Evolutionary conservation across 2,113 vertebrate genomes (phyloP).

Genomic region (Eleginops maclovinus): DNA sequence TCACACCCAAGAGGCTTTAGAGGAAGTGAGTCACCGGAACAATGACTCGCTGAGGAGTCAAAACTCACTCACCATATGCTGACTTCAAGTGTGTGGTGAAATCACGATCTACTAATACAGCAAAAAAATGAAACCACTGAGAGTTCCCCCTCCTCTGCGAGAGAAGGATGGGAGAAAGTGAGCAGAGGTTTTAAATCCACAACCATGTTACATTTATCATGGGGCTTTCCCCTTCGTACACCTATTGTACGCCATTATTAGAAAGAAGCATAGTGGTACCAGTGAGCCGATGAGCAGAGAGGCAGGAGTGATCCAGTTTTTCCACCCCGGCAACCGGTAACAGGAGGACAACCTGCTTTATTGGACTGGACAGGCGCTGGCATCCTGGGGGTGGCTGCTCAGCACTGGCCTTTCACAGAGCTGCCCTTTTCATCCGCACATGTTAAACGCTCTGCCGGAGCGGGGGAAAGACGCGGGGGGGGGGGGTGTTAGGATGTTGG

Average conservation of each 20-base stretch:
- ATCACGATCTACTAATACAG: background rate
- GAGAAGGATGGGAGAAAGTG: constrained; percentile 46
- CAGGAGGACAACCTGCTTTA: constrained; percentile 84
- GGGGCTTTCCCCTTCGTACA: constrained; percentile 32
- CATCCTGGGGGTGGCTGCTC: constrained; percentile 78
- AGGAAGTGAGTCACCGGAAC: constrained; percentile 56
- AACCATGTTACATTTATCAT: background rate
- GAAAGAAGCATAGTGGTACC: constrained; percentile 35
- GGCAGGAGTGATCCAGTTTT: constrained; percentile 64
- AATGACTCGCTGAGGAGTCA: constrained; percentile 39
- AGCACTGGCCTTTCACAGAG: constrained; percentile 81
- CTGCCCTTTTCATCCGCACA: constrained; percentile 84
- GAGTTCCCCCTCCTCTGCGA: constrained; percentile 2
- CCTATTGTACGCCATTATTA: constrained; percentile 25
- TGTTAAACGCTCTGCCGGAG: constrained; percentile 81
- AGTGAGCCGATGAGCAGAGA: constrained; percentile 44
- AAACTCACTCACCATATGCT: constrained; percentile 26
- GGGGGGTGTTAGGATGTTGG: constrained; percentile 51
- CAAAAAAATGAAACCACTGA: constrained; percentile 5
- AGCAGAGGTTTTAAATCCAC: constrained; percentile 33
- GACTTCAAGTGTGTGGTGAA: constrained; percentile 29
- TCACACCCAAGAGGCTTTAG: constrained; percentile 19
- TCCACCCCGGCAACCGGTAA: constrained; percentile 61
- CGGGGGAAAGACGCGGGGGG: constrained; percentile 57
- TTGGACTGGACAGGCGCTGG: constrained; percentile 88